A percentile compares a stretch with the other conserved stretches of the same genome.
phyloP scores from a whole-genome alignment of 2,113 vertebrate species.

The Epinephelus moara region DNA sequence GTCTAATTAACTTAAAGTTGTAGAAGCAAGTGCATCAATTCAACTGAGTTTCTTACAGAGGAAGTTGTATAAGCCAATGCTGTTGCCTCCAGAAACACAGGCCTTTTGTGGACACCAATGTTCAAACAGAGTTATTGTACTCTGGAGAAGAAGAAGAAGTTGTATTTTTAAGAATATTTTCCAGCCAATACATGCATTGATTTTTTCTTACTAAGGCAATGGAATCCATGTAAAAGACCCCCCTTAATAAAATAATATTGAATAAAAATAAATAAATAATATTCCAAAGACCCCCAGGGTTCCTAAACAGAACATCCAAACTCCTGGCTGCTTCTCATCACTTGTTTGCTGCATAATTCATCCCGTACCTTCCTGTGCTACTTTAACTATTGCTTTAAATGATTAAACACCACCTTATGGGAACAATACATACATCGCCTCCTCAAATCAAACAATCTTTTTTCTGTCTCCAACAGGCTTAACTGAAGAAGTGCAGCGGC shows the following conservation, averaged over 20 bases:
- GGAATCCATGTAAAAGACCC: conserved; percentile 1
- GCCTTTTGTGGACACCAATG: not conserved
- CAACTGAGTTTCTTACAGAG: not conserved
- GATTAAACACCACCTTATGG: conserved; percentile 44
- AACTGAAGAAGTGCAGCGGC: not conserved
- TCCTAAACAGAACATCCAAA: conserved; percentile 31
- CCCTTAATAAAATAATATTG: not conserved
- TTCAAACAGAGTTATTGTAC: not conserved
- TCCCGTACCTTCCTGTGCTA: conserved; percentile 27
- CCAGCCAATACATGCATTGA: not conserved
- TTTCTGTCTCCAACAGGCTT: conserved; percentile 8
- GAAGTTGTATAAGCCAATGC: not conserved
- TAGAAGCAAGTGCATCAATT: not conserved
- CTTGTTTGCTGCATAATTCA: conserved; percentile 61
- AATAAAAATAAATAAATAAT: conserved; percentile 13
- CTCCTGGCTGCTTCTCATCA: conserved; percentile 37
- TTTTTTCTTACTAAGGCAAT: not conserved
- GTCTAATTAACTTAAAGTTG: not conserved
- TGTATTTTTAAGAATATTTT: not conserved
- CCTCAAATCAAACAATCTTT: conserved; percentile 45
- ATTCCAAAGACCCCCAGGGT: conserved; percentile 15
- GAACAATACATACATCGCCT: conserved; percentile 43
- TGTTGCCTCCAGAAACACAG: not conserved
- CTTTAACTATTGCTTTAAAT: conserved; percentile 49
- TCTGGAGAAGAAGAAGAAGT: not conserved